A percentile compares a stretch with the other conserved stretches of the same genome.
Conservation (phyloP, 64 coral and sea anemone genomes). For the Catalaphyllia jardinei region DNA sequence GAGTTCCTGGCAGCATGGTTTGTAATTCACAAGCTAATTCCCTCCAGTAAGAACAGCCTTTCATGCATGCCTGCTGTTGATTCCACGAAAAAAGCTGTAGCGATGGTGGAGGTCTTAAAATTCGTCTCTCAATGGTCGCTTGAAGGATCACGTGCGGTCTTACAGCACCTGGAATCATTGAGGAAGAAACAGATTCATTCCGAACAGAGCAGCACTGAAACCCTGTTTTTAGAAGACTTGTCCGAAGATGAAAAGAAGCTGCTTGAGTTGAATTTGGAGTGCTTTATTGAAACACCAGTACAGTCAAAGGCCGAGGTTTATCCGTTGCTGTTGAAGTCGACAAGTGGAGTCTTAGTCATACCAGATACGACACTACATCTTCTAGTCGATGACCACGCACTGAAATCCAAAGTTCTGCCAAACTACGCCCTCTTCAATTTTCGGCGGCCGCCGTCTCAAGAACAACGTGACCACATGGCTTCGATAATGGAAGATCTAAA, state of each 20-base stretch:
- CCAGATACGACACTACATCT: not conserved
- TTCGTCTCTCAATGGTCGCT: not conserved
- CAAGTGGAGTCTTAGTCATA: not conserved
- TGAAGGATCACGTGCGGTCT: not conserved
- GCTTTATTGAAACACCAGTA: not conserved
- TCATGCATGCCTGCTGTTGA: not conserved
- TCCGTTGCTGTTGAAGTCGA: not conserved
- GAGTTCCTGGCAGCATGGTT: slow-evolving; percentile 59
- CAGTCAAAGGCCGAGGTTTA: not conserved
- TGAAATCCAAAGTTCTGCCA: not conserved
- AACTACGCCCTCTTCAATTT: not conserved
- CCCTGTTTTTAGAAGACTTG: not conserved
- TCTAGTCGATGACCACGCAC: not conserved
- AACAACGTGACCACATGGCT: not conserved
- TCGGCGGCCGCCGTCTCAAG: not conserved
- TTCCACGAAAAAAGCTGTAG: not conserved
- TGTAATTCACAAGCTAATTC: slow-evolving; percentile 4
- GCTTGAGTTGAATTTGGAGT: not conserved
- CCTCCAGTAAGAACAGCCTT: not conserved
- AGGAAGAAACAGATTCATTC: not conserved
- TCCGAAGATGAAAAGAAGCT: not conserved
- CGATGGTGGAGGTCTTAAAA: not conserved
- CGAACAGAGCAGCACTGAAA: not conserved
- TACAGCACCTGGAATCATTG: not conserved
- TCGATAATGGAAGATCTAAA: not conserved